Conservation (phyloP, 2,797 vertebrate species). For the Coregonus suidteri region DNA sequence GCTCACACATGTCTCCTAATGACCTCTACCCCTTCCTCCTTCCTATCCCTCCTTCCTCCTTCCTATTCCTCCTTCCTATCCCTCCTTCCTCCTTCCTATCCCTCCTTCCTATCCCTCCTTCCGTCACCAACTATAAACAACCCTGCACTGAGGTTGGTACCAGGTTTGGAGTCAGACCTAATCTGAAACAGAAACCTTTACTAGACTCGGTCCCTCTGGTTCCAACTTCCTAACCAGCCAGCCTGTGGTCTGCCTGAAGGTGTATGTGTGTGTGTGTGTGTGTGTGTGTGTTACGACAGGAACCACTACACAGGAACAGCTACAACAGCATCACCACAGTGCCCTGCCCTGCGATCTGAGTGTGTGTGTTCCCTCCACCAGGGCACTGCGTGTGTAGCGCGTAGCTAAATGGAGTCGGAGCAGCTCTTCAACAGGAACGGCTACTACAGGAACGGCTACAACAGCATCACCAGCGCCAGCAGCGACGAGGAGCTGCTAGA, state of each 20-base stretch:
- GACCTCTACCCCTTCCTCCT: background rate
- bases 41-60: no score
- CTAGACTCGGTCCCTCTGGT: background rate
- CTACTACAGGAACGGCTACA: slow-evolving; percentile 97
- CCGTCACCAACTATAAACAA: background rate
- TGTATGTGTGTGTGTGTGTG: background rate
- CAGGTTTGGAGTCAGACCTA: background rate
- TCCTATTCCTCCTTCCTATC: no score
- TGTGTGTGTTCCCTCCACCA: slow-evolving; percentile 53
- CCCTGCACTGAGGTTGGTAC: background rate
- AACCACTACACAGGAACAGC: slow-evolving; percentile 16
- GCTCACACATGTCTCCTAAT: background rate
- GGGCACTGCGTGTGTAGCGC: slow-evolving; percentile 62
- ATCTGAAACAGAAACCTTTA: background rate
- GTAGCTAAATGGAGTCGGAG: slow-evolving; percentile 99
- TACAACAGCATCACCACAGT: slow-evolving; percentile 23
- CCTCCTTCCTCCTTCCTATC: no score
- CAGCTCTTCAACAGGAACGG: slow-evolving; percentile 93
- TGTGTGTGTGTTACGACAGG: slow-evolving; percentile 19
- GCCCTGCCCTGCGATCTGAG: slow-evolving; percentile 4
- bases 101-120: background rate
- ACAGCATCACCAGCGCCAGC: slow-evolving; percentile 97
- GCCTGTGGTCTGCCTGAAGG: background rate
- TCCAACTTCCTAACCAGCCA: background rate
- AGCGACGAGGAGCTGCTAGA: slow-evolving; percentile 98